Evolutionary conservation across 2,113 vertebrate genomes (phyloP).

Genomic region (Scomber japonicus): DNA sequence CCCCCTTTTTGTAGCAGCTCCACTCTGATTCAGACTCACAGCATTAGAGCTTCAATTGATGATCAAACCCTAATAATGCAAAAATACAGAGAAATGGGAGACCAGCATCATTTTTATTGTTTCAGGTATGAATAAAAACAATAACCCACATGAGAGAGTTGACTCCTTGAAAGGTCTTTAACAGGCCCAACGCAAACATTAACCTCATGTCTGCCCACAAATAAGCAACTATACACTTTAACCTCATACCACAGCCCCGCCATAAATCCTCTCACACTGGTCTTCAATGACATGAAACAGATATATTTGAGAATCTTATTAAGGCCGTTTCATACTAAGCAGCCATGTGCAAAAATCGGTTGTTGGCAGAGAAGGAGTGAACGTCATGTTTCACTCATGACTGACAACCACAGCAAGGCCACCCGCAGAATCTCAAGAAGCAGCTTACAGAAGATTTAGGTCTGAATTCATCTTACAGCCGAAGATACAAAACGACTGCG

Average conservation of each 20-base stretch:
- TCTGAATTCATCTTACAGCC: neutral
- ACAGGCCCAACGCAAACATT: neutral
- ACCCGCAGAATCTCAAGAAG: neutral
- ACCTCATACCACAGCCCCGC: constrained; percentile 3
- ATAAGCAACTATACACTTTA: constrained; percentile 5
- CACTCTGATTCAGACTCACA: neutral
- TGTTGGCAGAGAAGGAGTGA: neutral
- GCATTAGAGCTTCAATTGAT: neutral
- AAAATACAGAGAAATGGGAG: neutral
- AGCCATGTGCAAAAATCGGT: neutral
- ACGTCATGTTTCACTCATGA: neutral
- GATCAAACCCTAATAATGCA: neutral
- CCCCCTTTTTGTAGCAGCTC: neutral
- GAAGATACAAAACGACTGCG: neutral
- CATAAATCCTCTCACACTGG: neutral
- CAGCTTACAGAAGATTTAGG: neutral
- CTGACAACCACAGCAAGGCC: neutral
- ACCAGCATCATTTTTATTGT: neutral
- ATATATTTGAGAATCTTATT: neutral
- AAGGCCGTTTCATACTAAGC: neutral
- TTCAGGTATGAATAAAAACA: too few relatives aligned
- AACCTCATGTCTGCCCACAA: neutral
- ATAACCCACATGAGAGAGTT: too few relatives aligned
- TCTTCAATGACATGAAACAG: neutral
- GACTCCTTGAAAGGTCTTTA: neutral